phyloP scores from a whole-genome alignment of 2,888 invertebrate genomes.

The Flabesymbios commensalis region DNA sequence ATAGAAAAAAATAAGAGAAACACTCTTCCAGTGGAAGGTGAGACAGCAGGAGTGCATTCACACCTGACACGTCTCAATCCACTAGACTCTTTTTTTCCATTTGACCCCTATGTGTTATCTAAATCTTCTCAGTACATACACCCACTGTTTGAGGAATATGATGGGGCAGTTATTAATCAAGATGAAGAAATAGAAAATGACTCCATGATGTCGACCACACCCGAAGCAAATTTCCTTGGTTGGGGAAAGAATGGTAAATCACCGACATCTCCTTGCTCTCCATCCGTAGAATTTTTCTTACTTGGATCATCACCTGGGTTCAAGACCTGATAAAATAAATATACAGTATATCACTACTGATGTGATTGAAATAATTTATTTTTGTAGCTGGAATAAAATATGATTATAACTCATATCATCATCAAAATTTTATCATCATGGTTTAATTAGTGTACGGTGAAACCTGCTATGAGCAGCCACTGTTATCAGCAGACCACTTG shows the following conservation, averaged over 20 bases:
- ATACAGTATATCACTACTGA: no score
- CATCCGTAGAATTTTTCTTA: neutral
- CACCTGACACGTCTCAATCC: constrained; percentile 57
- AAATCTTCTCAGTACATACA: constrained; percentile 15
- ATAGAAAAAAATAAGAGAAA: constrained; percentile 77
- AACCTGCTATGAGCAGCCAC: no score
- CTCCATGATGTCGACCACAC: neutral
- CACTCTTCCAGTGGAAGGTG: constrained; percentile 59
- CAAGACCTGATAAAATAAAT: no score
- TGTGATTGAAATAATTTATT: no score
- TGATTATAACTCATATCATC: no score
- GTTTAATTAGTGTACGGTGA: no score
- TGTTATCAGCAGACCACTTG: no score
- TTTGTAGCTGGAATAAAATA: no score
- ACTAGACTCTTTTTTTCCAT: constrained; percentile 81
- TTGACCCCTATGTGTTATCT: constrained; percentile 80
- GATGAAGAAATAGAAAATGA: neutral
- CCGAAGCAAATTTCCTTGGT: no score
- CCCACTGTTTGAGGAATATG: constrained; percentile 2
- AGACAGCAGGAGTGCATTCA: constrained; percentile 54
- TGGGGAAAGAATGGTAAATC: neutral
- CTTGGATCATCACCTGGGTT: neutral
- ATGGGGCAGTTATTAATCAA: neutral
- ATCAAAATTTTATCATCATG: no score
- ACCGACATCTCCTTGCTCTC: neutral